Percentiles rank a stretch among this genome's conserved stretches.
Evolutionary conservation across 23 tunicate species (phyloP).

Genomic region (Oikopleura albicans): DNA sequence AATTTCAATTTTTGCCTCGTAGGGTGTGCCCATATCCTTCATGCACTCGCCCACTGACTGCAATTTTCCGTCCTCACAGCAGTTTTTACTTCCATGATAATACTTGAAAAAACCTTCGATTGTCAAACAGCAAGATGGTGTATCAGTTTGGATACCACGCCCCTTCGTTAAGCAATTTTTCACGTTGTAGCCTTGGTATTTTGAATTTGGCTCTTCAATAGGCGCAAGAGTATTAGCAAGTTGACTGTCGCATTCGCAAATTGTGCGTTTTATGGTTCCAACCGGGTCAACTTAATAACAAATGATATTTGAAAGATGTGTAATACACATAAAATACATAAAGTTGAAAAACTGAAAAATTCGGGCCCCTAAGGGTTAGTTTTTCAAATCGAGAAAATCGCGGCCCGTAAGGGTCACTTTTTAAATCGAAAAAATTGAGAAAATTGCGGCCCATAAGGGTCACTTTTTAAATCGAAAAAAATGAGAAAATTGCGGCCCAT

Average conservation of each 20-base stretch:
- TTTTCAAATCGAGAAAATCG: no score
- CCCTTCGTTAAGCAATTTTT: background rate
- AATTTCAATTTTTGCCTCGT: background rate
- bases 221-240: background rate
- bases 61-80: slow-evolving; percentile 1
- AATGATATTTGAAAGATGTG: no score
- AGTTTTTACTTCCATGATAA: background rate
- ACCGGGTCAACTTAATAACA: slow-evolving; percentile 1
- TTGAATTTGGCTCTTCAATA: background rate
- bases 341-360: no score
- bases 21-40: background rate
- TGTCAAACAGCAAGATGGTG: background rate
- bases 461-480: no score
- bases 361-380: no score
- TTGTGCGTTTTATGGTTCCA: background rate
- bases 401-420: no score
- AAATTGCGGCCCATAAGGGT: no score
- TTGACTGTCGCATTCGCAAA: background rate
- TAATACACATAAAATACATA: no score
- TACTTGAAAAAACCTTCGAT: background rate
- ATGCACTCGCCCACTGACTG: background rate
- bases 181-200: background rate
- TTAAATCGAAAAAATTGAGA: no score
- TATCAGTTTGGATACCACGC: background rate
- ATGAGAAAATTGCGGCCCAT: no score